Evolutionary conservation across 2,113 vertebrate genomes (phyloP), one percentile per base, ranked within the genome.

Genomic region (Myxocyprinus asiaticus): DNA sequence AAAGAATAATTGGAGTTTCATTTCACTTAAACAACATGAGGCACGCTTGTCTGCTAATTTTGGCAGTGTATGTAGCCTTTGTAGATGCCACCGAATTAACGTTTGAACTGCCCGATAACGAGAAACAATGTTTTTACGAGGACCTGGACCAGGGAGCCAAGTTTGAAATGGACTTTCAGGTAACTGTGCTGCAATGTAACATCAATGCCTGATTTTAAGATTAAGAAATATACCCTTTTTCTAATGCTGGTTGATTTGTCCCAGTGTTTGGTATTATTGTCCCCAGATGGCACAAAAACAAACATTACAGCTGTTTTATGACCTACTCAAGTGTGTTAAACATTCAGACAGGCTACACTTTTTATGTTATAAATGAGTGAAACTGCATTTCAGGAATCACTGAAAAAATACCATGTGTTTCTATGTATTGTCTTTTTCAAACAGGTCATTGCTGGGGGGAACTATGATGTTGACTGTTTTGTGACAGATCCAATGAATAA

Each of bases 381-480:
- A 33, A 33, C 22, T 33, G 22, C 22, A 33, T 33, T 33, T 33
- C 22, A 33, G 22, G 22, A 33, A 33, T 33, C 22, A 33, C 3
- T 33, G 22, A 33, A 33, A 33, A 33, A 33, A 33, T 33, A 33
- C 22, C 22, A 33, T 33, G 22, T 33, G 3, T 33, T 33, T 33
- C 22, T 33, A 33, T 33, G 22, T 33, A 33, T 67, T 55, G 59
- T 1, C 56, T 15, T 71, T 65, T 43, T 74, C 47, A 43, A 33
- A 45, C 79, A 98, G 96, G 96, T 98, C 45, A 96, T 97, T 86
- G 86, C 91, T 0, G 96, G 96, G 9, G 96, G 96, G 2, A 96
- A 96, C 92, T 98, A 97, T 0, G 96, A 98, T 0, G 95, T 98
- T 5, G 96, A 98, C 91, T 95, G 95, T 87, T 94, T 92, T 0